Conservation (phyloP, 1,140 invertebrate species). For the Elysia chlorotica region DNA sequence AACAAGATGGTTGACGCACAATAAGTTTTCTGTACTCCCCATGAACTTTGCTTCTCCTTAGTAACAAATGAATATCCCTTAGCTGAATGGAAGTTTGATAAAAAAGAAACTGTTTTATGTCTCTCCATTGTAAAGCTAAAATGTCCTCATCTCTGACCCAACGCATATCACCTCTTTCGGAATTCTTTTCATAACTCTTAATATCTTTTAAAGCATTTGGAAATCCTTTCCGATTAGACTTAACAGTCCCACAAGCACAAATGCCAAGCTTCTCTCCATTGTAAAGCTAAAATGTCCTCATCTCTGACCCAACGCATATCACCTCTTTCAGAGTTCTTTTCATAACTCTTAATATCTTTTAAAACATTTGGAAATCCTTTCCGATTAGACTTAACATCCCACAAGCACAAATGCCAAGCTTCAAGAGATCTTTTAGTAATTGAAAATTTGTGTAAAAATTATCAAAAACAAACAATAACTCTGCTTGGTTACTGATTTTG, state of each 20-base stretch:
- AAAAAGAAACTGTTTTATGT: not conserved
- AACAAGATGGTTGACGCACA: not conserved
- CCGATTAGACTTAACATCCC: too few species aligned
- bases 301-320: not conserved
- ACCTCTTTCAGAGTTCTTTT: not conserved
- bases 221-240: slow-evolving; percentile 14
- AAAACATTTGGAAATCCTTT: too few species aligned
- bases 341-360: too few species aligned
- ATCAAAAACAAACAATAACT: slow-evolving; percentile 12
- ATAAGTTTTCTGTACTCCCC: not conserved
- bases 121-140: slow-evolving; percentile 9
- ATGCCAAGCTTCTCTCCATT: slow-evolving; percentile 4
- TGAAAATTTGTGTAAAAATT: slow-evolving; percentile 12
- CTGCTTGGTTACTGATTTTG: not conserved
- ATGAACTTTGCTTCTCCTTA: not conserved
- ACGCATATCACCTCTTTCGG: not conserved
- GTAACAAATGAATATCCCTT: not conserved
- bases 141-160: slow-evolving; percentile 10
- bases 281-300: slow-evolving; percentile 11
- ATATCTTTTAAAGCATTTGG: slow-evolving; percentile 8
- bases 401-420: not conserved
- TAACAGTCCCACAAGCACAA: slow-evolving; percentile 5
- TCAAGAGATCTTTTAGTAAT: not conserved
- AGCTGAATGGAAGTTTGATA: not conserved
- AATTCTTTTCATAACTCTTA: not conserved